Evolutionary conservation across 2,888 invertebrate species (phyloP).

Genomic region (Polyploca ridens): DNA sequence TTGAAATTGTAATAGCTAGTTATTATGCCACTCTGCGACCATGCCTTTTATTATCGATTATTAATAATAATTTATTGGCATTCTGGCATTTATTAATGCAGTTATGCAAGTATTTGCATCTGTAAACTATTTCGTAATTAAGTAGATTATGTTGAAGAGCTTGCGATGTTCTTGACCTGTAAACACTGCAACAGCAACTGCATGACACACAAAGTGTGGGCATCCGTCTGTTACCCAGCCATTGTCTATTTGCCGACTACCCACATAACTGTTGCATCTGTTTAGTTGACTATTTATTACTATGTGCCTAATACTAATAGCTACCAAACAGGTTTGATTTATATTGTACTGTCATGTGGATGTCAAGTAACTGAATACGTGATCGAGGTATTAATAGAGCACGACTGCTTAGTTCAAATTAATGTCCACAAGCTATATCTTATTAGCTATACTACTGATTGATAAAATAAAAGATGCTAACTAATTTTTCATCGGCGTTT

Average conservation of each 20-base stretch:
- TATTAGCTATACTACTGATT: too few relatives aligned
- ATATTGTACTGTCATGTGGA: conserved; percentile 1
- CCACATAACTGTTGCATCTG: conserved; percentile 22
- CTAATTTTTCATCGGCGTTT: too few relatives aligned
- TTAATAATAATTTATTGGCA: background rate
- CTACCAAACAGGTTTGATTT: conserved; percentile 5
- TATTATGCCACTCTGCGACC: background rate
- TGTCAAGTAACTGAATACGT: conserved; percentile 1
- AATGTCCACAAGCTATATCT: background rate
- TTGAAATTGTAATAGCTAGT: too few relatives aligned
- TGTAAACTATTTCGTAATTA: conserved; percentile 6
- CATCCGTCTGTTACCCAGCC: conserved; percentile 24
- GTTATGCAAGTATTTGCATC: background rate
- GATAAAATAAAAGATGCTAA: too few relatives aligned
- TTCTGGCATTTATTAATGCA: background rate
- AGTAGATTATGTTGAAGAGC: conserved; percentile 16
- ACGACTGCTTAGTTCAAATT: background rate
- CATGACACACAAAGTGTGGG: conserved; percentile 31
- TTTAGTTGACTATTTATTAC: conserved; percentile 20
- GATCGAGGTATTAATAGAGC: background rate
- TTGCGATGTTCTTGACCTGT: conserved; percentile 33
- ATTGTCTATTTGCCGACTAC: conserved; percentile 26
- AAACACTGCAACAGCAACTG: conserved; percentile 25
- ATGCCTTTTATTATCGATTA: background rate
- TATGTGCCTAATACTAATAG: background rate